A percentile compares a stretch with the other conserved stretches of the same genome.
Conservation (phyloP, 2,113 vertebrate genomes). For the Lepus americanus region DNA sequence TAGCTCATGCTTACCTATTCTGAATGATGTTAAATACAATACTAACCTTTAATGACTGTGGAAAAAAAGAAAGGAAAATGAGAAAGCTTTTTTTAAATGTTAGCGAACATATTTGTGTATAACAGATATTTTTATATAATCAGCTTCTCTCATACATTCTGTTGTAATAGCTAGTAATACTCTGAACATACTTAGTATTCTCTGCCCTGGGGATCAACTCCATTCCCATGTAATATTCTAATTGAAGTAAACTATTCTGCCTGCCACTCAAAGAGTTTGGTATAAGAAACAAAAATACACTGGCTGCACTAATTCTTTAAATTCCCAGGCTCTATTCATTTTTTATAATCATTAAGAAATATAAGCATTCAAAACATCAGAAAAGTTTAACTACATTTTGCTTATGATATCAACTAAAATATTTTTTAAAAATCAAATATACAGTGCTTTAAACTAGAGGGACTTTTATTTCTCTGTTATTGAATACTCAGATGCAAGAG, state of each 20-base stretch:
- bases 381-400: not conserved
- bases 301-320: not conserved
- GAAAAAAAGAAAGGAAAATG: not conserved
- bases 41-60: not conserved
- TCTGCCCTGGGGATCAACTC: not conserved
- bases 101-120: too few species aligned
- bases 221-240: not conserved
- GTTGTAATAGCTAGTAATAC: too few species aligned
- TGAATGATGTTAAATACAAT: not conserved
- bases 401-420: not conserved
- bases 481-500: not conserved
- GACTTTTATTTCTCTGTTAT: not conserved
- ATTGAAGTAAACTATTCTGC: not conserved
- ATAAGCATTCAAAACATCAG: not conserved
- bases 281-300: not conserved
- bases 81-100: not conserved
- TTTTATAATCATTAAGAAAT: not conserved
- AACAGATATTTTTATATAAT: too few species aligned
- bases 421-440: not conserved
- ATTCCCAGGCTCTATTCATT: not conserved
- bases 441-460: not conserved
- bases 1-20: not conserved
- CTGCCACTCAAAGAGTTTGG: not conserved
- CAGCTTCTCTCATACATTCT: not conserved
- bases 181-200: not conserved